A percentile compares a stretch with the other conserved stretches of the same genome.
These are phyloP conservation scores for Haliclona indistincta DNA, from an alignment of 37 sponge, comb jelly and placozoan genomes.

Conservation along the genomic window DNA sequence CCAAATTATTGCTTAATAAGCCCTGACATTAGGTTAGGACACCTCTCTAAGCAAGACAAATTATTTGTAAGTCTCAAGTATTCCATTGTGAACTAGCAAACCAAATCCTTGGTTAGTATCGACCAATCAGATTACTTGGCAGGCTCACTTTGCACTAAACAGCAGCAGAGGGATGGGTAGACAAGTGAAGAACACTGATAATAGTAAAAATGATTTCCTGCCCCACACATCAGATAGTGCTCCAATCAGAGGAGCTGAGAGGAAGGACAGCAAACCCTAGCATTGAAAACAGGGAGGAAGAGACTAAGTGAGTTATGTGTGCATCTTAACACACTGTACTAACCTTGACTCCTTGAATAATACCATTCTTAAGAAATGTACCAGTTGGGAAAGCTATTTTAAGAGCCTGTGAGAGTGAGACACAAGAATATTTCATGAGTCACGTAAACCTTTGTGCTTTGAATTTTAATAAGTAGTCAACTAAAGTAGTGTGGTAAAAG, in stretches of 20 bases:
- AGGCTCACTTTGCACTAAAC: constrained; percentile 69
- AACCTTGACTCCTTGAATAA: constrained; percentile 94
- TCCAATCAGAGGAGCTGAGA: constrained; percentile 91
- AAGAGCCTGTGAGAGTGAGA: constrained; percentile 40
- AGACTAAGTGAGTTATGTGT: background rate
- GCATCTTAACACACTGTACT: background rate
- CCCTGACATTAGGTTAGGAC: too few relatives aligned
- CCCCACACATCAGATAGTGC: constrained; percentile 95
- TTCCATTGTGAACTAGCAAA: too few relatives aligned
- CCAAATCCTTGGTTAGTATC: too few relatives aligned
- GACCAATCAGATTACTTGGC: too few relatives aligned
- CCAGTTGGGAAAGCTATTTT: constrained; percentile 73
- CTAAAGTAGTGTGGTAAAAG: background rate
- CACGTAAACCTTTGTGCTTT: too few relatives aligned
- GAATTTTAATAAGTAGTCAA: too few relatives aligned
- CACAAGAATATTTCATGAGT: background rate
- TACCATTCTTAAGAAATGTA: constrained; percentile 90
- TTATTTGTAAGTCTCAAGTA: too few relatives aligned
- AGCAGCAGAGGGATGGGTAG: constrained; percentile 83
- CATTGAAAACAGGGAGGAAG: too few relatives aligned
- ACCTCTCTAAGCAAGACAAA: too few relatives aligned
- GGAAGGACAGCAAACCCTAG: constrained; percentile 93
- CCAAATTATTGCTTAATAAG: too few relatives aligned
- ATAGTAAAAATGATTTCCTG: constrained; percentile 82
- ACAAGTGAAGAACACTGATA: constrained; percentile 91